Percentiles rank a stretch among this genome's conserved stretches.
Evolutionary conservation across 2,113 vertebrate species (phyloP).

Genomic region (Tachycineta bicolor): DNA sequence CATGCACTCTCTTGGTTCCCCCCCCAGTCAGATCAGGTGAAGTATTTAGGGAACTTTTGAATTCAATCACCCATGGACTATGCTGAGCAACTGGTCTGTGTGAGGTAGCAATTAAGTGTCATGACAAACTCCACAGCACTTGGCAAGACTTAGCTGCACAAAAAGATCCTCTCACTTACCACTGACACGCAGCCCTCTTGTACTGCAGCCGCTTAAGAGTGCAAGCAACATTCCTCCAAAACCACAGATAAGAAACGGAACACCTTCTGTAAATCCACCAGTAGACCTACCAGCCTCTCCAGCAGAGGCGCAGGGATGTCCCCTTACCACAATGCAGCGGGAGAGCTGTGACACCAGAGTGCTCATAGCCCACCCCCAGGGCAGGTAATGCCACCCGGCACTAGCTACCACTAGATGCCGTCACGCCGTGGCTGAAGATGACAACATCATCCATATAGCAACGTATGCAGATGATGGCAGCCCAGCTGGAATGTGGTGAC

Average conservation of each 20-base stretch:
- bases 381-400: not conserved
- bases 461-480: not conserved
- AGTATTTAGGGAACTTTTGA: not conserved
- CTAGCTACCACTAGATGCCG: not conserved
- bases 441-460: not conserved
- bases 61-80: not conserved
- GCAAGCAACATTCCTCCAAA: not conserved
- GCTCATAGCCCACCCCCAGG: not conserved
- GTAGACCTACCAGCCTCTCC: not conserved
- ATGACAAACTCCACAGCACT: not conserved
- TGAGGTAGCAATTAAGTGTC: rapidly evolving
- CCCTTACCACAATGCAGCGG: not conserved
- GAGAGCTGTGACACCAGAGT: not conserved
- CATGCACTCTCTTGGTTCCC: not conserved
- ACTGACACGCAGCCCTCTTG: not conserved
- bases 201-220: not conserved
- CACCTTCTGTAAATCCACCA: not conserved
- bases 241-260: not conserved
- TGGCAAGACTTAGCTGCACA: not conserved
- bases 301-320: not conserved
- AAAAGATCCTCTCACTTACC: not conserved
- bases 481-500: rapidly evolving
- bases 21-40: not conserved
- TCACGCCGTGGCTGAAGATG: not conserved
- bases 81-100: not conserved